Evolutionary conservation across 37 sponge, comb jelly and placozoan genomes (phyloP), one percentile per base, ranked within the genome.

Genomic region (Beroe forskalii): DNA sequence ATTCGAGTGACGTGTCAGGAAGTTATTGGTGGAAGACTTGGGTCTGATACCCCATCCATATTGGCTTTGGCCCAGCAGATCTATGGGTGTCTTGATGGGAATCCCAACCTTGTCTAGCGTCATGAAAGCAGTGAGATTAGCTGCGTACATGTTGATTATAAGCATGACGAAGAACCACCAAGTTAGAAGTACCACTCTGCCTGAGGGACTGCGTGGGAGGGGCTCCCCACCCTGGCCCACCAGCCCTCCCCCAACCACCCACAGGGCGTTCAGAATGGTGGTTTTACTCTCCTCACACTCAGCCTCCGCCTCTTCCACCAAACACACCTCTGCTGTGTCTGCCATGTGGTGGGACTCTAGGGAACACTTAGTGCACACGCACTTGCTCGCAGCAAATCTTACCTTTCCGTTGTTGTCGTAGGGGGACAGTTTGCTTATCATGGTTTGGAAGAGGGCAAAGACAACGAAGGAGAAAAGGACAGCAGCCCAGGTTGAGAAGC

Each of bases 101-200:
- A 80, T 37, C 4, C 86, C 86, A 23, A 28, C 38, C 3, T 80
- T 80, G 28, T 80, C 86, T 42, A 80, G 86, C 1, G 86, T 80
- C 86, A 80, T 80, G 55, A 80, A 80, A 31, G 86, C 86, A 4
- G 86, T 80, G 1, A 80, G 55, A 37, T 80, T 80, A n/a, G 86
- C 86, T 43, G 48, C 55, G 40, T 80, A 80, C 86, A 80, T 80
- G 48, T 80, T 80, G 25, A 38, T 44, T n/a, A 80, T 80, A 20
- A 80, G 55, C 86, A 80, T 17, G 30, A 80, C 86, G 27, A 80
- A 80, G 30, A 80, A 80, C 86, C 86, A 80, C 86, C 86, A 80
- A 28, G 86, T 80, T 30, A 80, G 25, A 25, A 80, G 48, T 30
- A 80, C 42, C 25, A 44, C 35, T 41, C 86, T 32, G 4, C 86